A percentile compares a stretch with the other conserved stretches of the same genome.
phyloP scores from a whole-genome alignment of 2,797 vertebrate genomes.

The Chaetophractus vellerosus region DNA sequence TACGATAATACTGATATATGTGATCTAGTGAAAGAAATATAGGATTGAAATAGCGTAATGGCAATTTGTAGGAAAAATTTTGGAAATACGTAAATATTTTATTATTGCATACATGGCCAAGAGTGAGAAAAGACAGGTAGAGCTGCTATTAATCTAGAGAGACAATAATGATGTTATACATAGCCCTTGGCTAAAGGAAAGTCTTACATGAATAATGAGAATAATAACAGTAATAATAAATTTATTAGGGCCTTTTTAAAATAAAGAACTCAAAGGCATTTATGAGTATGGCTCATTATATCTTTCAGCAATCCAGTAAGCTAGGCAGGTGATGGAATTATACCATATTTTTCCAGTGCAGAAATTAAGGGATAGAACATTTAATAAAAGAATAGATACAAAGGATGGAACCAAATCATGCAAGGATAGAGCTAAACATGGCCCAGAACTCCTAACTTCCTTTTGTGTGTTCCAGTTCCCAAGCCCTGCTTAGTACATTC shows the following conservation, averaged over 20 bases:
- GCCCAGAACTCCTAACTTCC: background rate
- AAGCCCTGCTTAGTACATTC: background rate
- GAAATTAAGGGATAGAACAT: slow-evolving; percentile 43
- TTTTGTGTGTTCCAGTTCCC: background rate
- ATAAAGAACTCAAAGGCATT: slow-evolving; percentile 41
- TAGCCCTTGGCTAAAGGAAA: slow-evolving; percentile 34
- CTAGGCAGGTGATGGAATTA: background rate
- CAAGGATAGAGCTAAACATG: background rate
- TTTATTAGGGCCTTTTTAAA: slow-evolving; percentile 15
- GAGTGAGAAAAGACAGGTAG: background rate
- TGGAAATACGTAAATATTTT: slow-evolving; percentile 49
- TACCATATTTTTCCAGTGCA: background rate
- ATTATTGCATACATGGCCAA: background rate
- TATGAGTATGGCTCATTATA: slow-evolving; percentile 24
- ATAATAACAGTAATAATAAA: slow-evolving; percentile 18
- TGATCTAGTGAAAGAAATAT: slow-evolving; percentile 60
- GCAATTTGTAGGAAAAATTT: slow-evolving; percentile 12
- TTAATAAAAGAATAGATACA: background rate
- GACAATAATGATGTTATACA: slow-evolving; percentile 48
- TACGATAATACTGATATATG: background rate
- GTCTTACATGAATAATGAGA: slow-evolving; percentile 5
- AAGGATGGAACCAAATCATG: background rate
- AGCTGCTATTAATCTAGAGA: slow-evolving; percentile 25
- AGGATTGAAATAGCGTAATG: slow-evolving; percentile 38
- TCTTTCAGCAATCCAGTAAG: background rate